These are phyloP conservation scores for Syngnathus floridae DNA, from an alignment of 2,113 vertebrate species.

Conservation along the genomic window DNA sequence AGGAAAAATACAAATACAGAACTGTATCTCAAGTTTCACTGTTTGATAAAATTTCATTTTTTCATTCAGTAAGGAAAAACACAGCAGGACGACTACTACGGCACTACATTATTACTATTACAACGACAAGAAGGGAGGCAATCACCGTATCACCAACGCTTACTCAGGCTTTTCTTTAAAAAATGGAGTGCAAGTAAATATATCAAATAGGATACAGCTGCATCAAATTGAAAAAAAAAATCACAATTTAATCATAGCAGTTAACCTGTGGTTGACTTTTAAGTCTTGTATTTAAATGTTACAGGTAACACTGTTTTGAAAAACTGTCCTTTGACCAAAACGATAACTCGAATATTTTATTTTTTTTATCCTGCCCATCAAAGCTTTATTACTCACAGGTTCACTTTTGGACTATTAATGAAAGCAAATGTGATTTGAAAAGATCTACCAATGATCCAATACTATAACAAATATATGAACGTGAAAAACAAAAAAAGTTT, in stretches of 20 bases:
- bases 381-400: neutral
- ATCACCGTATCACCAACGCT: neutral
- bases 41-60: slow-evolving; percentile 9
- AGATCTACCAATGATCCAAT: neutral
- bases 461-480: neutral
- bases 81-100: slow-evolving; percentile 13
- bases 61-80: slow-evolving; percentile 37
- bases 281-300: neutral
- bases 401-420: neutral
- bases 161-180: neutral
- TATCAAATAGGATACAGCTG: neutral
- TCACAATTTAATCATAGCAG: slow-evolving; percentile 4
- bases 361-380: neutral
- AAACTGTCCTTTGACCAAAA: neutral
- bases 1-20: slow-evolving; percentile 66
- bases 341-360: too few relatives aligned
- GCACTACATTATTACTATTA: neutral
- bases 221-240: slow-evolving; percentile 16
- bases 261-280: neutral
- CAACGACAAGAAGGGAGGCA: slow-evolving; percentile 1
- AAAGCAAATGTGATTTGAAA: neutral
- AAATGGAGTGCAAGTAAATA: neutral
- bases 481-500: neutral
- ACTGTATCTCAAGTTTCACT: slow-evolving; percentile 57
- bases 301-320: neutral